Conservation (phyloP, 1,140 invertebrate genomes). For the Pteromalus puparum region DNA sequence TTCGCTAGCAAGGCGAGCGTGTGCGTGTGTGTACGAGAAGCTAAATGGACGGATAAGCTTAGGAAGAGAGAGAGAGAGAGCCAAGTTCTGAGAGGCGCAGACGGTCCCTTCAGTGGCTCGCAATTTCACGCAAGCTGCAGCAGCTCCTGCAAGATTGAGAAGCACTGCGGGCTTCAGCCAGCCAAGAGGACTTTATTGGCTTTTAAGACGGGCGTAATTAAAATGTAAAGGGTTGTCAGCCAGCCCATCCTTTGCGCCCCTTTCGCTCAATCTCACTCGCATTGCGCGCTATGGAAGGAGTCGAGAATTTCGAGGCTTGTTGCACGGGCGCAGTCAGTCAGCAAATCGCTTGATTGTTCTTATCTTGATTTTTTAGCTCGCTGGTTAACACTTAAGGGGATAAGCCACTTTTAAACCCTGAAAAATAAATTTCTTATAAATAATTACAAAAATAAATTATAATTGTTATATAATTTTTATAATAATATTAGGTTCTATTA, state of each 20-base stretch:
- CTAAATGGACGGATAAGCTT: constrained; percentile 57
- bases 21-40: constrained; percentile 48
- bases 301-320: not conserved
- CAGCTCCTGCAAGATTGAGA: constrained; percentile 8
- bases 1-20: constrained; percentile 25
- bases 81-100: constrained; percentile 52
- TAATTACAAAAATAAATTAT: no score
- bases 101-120: constrained; percentile 50
- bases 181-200: constrained; percentile 66
- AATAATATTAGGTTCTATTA: no score
- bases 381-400: no score
- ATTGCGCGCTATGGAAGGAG: not conserved
- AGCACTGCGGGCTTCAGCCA: constrained; percentile 39
- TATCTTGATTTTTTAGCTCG: no score
- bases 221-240: constrained; percentile 69
- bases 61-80: constrained; percentile 24
- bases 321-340: not conserved
- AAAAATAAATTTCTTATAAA: no score
- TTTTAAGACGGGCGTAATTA: constrained; percentile 69
- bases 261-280: constrained; percentile 52
- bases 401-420: no score
- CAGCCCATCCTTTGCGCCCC: constrained; percentile 46
- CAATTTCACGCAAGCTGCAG: not conserved
- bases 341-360: not conserved
- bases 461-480: no score